These are phyloP conservation scores for Euwallacea fornicatus DNA, from an alignment of 1,140 invertebrate species.

Conservation along the genomic window DNA sequence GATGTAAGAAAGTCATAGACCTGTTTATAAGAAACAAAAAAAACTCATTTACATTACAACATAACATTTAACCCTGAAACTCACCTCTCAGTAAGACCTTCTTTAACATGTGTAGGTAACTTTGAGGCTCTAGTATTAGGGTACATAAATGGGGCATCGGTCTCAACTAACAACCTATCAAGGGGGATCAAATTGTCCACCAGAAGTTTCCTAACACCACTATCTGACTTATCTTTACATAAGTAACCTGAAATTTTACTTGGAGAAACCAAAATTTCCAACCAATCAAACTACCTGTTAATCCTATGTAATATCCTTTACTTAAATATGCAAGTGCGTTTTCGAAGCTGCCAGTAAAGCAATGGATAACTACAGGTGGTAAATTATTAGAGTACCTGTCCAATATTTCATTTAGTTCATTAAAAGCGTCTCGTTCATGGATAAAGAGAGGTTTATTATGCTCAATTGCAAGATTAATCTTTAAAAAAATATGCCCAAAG, in stretches of 20 bases:
- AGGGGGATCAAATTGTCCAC: slow-evolving; percentile 79
- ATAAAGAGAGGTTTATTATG: slow-evolving; percentile 88
- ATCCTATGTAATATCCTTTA: slow-evolving; percentile 83
- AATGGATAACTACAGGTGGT: slow-evolving; percentile 86
- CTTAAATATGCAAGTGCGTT: slow-evolving; percentile 86
- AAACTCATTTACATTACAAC: slow-evolving; percentile 5
- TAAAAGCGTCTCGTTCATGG: slow-evolving; percentile 88
- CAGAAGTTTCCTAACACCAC: slow-evolving; percentile 81
- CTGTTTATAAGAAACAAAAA: slow-evolving; percentile 50
- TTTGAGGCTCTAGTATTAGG: slow-evolving; percentile 93
- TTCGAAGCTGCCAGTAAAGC: slow-evolving; percentile 86
- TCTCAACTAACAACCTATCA: slow-evolving; percentile 85
- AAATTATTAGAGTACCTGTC: slow-evolving; percentile 63
- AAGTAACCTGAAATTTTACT: slow-evolving; percentile 68
- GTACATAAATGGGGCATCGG: slow-evolving; percentile 95
- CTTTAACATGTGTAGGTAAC: slow-evolving; percentile 82
- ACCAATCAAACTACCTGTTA: slow-evolving; percentile 65
- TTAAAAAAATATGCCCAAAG: slow-evolving; percentile 43
- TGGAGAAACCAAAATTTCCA: background rate
- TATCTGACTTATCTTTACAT: slow-evolving; percentile 93
- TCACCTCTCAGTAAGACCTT: slow-evolving; percentile 81
- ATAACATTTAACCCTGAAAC: background rate
- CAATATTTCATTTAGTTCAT: slow-evolving; percentile 71
- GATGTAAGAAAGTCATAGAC: slow-evolving; percentile 64
- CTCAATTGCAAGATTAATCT: slow-evolving; percentile 83